Percentiles rank a stretch among this genome's conserved stretches.
These are phyloP conservation scores for Dipodomys spectabilis DNA, from an alignment of 2,113 vertebrate species.

Conservation along the genomic window DNA sequence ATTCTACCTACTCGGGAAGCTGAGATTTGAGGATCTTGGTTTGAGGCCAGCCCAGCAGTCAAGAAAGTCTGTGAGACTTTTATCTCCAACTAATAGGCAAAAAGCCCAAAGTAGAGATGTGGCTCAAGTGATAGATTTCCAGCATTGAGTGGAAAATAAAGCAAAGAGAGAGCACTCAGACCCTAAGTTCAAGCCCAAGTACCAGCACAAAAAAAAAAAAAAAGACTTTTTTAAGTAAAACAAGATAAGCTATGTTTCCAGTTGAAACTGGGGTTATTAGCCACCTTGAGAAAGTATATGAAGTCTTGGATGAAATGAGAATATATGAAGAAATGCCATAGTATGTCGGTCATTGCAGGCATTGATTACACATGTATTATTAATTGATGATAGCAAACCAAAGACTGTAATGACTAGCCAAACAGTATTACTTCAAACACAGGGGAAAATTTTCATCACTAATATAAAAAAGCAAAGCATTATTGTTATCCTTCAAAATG, in stretches of 20 bases:
- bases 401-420: background rate
- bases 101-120: too few relatives aligned
- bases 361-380: background rate
- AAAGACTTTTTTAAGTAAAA: too few relatives aligned
- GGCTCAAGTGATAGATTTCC: too few relatives aligned
- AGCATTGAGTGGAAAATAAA: too few relatives aligned
- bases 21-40: too few relatives aligned
- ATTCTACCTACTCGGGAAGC: too few relatives aligned
- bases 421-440: background rate
- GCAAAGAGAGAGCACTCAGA: too few relatives aligned
- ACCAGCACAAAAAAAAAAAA: too few relatives aligned
- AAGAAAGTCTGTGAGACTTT: too few relatives aligned
- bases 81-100: too few relatives aligned
- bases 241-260: too few relatives aligned
- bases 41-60: too few relatives aligned
- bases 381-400: conserved; percentile 10
- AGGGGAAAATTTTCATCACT: background rate
- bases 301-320: background rate
- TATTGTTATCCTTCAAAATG: conserved; percentile 34
- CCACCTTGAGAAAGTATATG: background rate
- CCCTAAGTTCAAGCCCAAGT: background rate
- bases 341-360: background rate
- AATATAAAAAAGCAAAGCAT: background rate
- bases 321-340: background rate
- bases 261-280: background rate